phyloP scores from a whole-genome alignment of 2,888 invertebrate genomes.

The Lamellibrachia satsuma region DNA sequence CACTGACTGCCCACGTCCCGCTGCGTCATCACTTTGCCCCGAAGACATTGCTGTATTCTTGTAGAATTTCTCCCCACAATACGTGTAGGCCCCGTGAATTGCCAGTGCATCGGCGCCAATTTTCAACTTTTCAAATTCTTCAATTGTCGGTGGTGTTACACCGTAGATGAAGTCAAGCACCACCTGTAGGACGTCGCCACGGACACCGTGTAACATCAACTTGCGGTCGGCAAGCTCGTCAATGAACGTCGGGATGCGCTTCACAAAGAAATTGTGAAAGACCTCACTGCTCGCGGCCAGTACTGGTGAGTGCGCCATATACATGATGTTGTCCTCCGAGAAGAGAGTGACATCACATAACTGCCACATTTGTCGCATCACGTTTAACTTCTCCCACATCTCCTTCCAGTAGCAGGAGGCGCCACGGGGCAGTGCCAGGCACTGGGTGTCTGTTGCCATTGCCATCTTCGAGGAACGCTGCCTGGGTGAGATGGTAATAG shows the following conservation, averaged over 20 bases:
- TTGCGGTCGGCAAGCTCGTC: not conserved
- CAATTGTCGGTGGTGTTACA: conserved; percentile 29
- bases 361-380: conserved; percentile 36
- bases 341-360: conserved; percentile 39
- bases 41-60: not conserved
- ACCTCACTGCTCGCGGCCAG: conserved; percentile 40
- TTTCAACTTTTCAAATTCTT: conserved; percentile 32
- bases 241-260: conserved; percentile 23
- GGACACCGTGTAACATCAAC: conserved; percentile 20
- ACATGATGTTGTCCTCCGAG: conserved; percentile 33
- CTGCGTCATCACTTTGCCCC: not conserved
- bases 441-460: conserved; percentile 25
- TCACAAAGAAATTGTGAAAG: conserved; percentile 31
- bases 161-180: conserved; percentile 43
- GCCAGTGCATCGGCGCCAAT: conserved; percentile 36
- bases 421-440: conserved; percentile 26
- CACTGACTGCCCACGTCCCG: not conserved
- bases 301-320: conserved; percentile 38
- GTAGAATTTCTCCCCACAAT: conserved; percentile 31
- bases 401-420: conserved; percentile 41
- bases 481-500: not conserved
- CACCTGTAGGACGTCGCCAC: conserved; percentile 33
- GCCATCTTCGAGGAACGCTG: not conserved
- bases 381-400: conserved; percentile 38
- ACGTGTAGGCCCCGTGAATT: conserved; percentile 35